These are phyloP conservation scores for Anoplolepis gracilipes DNA, from an alignment of 1,140 invertebrate genomes.

Conservation along the genomic window DNA sequence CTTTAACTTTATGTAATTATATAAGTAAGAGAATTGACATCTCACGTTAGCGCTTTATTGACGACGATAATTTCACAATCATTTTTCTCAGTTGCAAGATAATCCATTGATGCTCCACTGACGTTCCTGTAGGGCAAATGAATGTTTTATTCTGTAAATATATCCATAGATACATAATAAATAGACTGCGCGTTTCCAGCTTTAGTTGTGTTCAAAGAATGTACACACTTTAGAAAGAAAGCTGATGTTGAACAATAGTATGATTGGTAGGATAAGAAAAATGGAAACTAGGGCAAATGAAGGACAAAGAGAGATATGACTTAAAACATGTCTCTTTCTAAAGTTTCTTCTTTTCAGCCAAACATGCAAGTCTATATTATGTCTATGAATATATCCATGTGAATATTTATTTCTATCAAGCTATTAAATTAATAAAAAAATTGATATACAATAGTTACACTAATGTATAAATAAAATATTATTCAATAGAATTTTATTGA, in stretches of 20 bases:
- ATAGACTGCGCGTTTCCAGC: too few species aligned
- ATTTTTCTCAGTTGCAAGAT: conserved; percentile 88
- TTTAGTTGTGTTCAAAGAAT: too few species aligned
- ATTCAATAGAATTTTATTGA: background rate
- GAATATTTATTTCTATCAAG: background rate
- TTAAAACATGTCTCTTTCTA: too few species aligned
- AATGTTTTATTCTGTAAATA: background rate
- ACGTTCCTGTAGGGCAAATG: conserved; percentile 41
- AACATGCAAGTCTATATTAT: too few species aligned
- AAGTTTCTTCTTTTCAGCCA: too few species aligned
- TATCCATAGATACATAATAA: too few species aligned
- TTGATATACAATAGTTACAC: background rate
- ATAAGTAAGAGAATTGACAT: conserved; percentile 64
- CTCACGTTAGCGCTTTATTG: conserved; percentile 92
- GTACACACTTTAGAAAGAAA: too few species aligned
- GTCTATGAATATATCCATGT: background rate
- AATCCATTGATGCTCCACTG: conserved; percentile 45
- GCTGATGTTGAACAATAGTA: too few species aligned
- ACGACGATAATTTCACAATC: conserved; percentile 96
- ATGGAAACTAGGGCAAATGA: too few species aligned
- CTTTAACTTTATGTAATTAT: conserved; percentile 19
- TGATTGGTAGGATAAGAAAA: too few species aligned
- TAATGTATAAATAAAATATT: too few species aligned
- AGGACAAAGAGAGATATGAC: too few species aligned
- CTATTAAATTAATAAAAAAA: conserved; percentile 2